Evolutionary conservation across 1,140 invertebrate genomes (phyloP).

Genomic region (Euschistus heros): DNA sequence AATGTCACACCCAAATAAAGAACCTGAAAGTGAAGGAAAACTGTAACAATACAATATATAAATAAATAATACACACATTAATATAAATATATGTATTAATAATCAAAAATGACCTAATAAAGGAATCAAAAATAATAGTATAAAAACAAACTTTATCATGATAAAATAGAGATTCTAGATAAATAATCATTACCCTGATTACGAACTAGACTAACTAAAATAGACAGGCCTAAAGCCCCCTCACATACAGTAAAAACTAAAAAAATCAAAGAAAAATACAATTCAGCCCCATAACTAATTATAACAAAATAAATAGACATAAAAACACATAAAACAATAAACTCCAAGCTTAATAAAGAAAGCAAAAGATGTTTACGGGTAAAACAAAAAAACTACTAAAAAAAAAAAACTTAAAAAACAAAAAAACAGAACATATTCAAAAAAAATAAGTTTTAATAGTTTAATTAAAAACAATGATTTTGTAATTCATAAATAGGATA

Average conservation of each 20-base stretch:
- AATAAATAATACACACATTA: neutral
- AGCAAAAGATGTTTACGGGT: constrained; percentile 42
- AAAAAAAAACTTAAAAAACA: constrained; percentile 37
- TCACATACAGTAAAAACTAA: constrained; percentile 47
- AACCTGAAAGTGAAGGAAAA: constrained; percentile 37
- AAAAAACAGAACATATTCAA: constrained; percentile 35
- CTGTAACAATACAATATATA: constrained; percentile 40
- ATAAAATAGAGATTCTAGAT: constrained; percentile 41
- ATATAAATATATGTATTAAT: constrained; percentile 40
- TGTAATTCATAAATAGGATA: constrained; percentile 45
- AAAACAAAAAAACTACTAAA: constrained; percentile 36
- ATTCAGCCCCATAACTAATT: constrained; percentile 37
- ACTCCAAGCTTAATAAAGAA: constrained; percentile 42
- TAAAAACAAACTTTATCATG: constrained; percentile 44
- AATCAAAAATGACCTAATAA: constrained; percentile 33
- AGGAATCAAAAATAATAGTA: constrained; percentile 38
- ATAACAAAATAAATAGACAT: constrained; percentile 40
- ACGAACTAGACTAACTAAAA: constrained; percentile 46
- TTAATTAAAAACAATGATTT: constrained; percentile 48
- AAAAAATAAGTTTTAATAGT: constrained; percentile 45
- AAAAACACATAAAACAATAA: constrained; percentile 43
- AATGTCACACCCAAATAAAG: neutral
- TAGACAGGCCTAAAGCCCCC: constrained; percentile 42
- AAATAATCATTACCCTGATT: constrained; percentile 45
- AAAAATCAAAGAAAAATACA: constrained; percentile 46